Conservation (phyloP, 2,113 vertebrate species). For the Dasyornis broadbenti region DNA sequence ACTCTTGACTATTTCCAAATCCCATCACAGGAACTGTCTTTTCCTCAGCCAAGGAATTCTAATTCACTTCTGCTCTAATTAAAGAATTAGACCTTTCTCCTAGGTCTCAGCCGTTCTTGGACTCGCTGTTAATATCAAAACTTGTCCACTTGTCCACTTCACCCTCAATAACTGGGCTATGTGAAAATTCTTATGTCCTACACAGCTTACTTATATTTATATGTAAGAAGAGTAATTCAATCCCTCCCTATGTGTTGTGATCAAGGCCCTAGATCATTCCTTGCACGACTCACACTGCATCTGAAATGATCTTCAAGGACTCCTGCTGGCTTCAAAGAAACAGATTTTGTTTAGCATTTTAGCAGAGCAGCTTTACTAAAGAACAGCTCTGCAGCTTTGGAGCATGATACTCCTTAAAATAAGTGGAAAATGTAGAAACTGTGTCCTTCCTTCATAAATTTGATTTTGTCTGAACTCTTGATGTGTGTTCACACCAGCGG, state of each 20-base stretch:
- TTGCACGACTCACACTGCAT: conserved; percentile 52
- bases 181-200: neutral
- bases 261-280: conserved; percentile 47
- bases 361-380: conserved; percentile 63
- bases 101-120: neutral
- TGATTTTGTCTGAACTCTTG: conserved; percentile 38
- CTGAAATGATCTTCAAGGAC: conserved; percentile 59
- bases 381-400: conserved; percentile 55
- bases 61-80: conserved; percentile 40
- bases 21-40: conserved; percentile 49
- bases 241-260: conserved; percentile 25
- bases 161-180: neutral
- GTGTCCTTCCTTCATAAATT: conserved; percentile 39
- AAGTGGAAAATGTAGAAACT: conserved; percentile 50
- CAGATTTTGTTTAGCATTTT: conserved; percentile 69
- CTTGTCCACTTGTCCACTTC: neutral
- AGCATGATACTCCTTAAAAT: conserved; percentile 35
- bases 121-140: neutral
- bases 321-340: conserved; percentile 63
- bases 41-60: conserved; percentile 48
- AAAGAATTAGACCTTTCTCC: conserved; percentile 21
- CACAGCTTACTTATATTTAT: neutral
- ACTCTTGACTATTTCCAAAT: conserved; percentile 64
- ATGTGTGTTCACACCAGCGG: conserved; percentile 16
- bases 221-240: conserved; percentile 8